These are phyloP conservation scores for Chymomyza fuscimana DNA, from an alignment of 2,888 invertebrate species.

Conservation along the genomic window DNA sequence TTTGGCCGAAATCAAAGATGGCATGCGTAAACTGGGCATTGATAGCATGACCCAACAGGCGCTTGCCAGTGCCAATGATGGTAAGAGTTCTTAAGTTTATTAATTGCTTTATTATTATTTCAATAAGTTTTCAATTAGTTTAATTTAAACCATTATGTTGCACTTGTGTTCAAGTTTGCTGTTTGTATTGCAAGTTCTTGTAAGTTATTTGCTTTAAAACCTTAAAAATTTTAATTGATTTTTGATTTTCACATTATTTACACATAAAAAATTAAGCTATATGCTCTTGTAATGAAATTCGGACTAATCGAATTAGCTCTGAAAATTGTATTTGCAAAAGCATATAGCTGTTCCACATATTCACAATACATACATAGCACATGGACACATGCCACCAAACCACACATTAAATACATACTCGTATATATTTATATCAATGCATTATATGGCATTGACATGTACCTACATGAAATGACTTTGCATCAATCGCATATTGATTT, in stretches of 20 bases:
- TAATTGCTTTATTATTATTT: conserved; percentile 33
- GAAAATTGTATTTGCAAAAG: conserved; percentile 31
- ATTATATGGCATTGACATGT: conserved; percentile 20
- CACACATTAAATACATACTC: conserved; percentile 17
- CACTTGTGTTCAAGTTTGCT: conserved; percentile 12
- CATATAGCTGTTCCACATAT: neutral
- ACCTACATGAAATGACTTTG: conserved; percentile 35
- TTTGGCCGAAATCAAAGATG: conserved; percentile 87
- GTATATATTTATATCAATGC: conserved; percentile 25
- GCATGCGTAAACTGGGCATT: conserved; percentile 86
- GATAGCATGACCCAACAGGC: conserved; percentile 81
- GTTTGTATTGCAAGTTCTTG: conserved; percentile 11
- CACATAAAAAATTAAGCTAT: conserved; percentile 56
- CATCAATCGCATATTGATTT: conserved; percentile 26
- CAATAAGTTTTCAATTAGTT: conserved; percentile 17
- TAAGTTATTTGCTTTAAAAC: conserved; percentile 15
- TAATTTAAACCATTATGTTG: conserved; percentile 17
- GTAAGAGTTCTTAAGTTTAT: conserved; percentile 70
- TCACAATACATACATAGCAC: neutral
- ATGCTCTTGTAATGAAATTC: conserved; percentile 44
- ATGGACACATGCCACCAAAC: conserved; percentile 19
- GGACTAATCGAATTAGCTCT: conserved; percentile 16
- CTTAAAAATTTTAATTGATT: conserved; percentile 18
- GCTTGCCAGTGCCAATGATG: conserved; percentile 80
- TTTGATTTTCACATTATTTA: conserved; percentile 51